These are phyloP conservation scores for Anoplolepis gracilipes DNA, from an alignment of 1,140 invertebrate genomes.

Conservation along the genomic window DNA sequence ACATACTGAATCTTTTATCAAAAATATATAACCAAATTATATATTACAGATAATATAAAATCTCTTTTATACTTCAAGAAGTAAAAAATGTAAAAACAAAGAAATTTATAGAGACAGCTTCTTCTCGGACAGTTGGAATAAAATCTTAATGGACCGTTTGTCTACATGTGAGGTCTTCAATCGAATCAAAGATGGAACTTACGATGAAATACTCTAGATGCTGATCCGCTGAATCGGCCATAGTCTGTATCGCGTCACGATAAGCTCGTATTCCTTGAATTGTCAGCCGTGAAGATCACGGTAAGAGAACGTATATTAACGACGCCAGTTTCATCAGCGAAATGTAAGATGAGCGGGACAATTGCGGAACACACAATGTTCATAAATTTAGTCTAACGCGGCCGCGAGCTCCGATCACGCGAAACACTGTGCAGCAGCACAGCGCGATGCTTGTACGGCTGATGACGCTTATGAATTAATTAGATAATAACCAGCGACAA, in stretches of 20 bases:
- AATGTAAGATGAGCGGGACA: not conserved
- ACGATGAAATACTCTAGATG: slow-evolving; percentile 35
- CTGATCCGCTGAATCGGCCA: slow-evolving; percentile 41
- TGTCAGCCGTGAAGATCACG: slow-evolving; percentile 5
- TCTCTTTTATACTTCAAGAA: not conserved
- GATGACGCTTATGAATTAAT: slow-evolving; percentile 80
- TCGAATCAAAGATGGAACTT: slow-evolving; percentile 39
- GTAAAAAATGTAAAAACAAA: not conserved
- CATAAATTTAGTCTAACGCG: slow-evolving; percentile 26
- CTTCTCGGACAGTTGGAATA: slow-evolving; percentile 1
- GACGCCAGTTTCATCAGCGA: not conserved
- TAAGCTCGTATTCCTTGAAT: not conserved
- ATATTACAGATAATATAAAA: too few species aligned
- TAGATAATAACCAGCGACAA: slow-evolving; percentile 80
- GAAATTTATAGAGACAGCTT: not conserved
- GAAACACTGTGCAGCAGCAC: slow-evolving; percentile 43
- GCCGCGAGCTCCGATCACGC: slow-evolving; percentile 57
- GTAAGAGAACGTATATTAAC: not conserved
- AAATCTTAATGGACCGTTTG: slow-evolving; percentile 4
- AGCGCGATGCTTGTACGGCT: slow-evolving; percentile 53
- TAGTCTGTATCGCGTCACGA: slow-evolving; percentile 9
- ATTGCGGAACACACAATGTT: slow-evolving; percentile 9
- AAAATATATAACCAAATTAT: too few species aligned
- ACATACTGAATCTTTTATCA: too few species aligned
- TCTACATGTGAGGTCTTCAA: slow-evolving; percentile 32